phyloP scores from a whole-genome alignment of 2,113 vertebrate genomes.

The Mirza zaza region DNA sequence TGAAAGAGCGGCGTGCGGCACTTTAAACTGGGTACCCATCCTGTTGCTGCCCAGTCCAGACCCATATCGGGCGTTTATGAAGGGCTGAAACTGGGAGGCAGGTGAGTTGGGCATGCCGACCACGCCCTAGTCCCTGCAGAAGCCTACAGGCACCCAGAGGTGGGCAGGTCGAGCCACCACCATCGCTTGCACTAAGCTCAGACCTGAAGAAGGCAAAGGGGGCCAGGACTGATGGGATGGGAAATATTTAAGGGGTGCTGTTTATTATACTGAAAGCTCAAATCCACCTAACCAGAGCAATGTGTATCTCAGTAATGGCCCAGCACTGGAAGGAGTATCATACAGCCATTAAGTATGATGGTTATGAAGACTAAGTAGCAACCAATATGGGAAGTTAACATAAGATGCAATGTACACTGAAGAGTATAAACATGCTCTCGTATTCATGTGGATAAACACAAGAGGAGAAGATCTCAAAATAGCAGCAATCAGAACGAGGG shows the following conservation, averaged over 20 bases:
- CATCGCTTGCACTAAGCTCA: not conserved
- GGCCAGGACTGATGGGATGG: not conserved
- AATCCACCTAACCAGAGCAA: not conserved
- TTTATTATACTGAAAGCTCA: not conserved
- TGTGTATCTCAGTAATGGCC: not conserved
- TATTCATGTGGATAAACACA: not conserved
- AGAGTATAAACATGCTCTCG: not conserved
- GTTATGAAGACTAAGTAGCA: not conserved
- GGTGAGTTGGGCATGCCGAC: too few species aligned
- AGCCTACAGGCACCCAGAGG: not conserved
- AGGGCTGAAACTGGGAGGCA: not conserved
- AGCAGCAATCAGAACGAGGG: not conserved
- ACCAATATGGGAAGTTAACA: not conserved
- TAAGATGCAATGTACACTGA: not conserved
- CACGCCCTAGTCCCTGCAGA: not conserved
- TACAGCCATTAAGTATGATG: not conserved
- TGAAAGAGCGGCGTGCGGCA: fast-evolving
- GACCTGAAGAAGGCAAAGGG: not conserved
- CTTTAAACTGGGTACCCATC: not conserved
- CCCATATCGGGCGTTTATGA: not conserved
- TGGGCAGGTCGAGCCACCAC: too few species aligned
- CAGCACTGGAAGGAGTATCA: not conserved
- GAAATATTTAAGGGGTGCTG: not conserved
- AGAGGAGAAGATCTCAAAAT: not conserved
- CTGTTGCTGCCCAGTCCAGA: not conserved